These are phyloP conservation scores for Pectinophora gossypiella DNA, from an alignment of 1,140 invertebrate genomes.

Conservation along the genomic window DNA sequence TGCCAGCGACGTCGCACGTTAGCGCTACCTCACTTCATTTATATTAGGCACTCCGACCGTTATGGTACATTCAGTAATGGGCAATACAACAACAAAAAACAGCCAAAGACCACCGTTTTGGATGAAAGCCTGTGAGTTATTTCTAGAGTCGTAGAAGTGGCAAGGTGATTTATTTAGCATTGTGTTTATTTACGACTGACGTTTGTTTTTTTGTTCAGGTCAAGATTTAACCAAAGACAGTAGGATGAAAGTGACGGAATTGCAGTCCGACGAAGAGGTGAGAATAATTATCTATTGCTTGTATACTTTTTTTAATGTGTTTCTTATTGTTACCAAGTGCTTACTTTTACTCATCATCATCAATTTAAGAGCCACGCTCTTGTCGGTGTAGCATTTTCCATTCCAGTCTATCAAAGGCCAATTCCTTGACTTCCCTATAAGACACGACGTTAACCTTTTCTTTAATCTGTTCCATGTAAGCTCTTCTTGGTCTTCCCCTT, in stretches of 20 bases:
- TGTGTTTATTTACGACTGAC: constrained; percentile 29
- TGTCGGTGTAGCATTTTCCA: too few relatives aligned
- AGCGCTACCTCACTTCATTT: background rate
- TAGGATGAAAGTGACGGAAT: constrained; percentile 71
- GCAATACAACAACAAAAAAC: constrained; percentile 51
- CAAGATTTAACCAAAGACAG: constrained; percentile 76
- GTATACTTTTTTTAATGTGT: background rate
- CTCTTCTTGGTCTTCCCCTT: too few relatives aligned
- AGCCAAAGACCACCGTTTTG: constrained; percentile 37
- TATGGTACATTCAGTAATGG: constrained; percentile 54
- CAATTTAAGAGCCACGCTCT: too few relatives aligned
- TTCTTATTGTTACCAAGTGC: background rate
- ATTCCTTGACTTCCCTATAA: too few relatives aligned
- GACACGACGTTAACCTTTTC: too few relatives aligned
- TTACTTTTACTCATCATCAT: too few relatives aligned
- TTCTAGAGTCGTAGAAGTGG: constrained; percentile 10
- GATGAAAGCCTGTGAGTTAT: constrained; percentile 53
- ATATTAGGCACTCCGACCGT: constrained; percentile 22
- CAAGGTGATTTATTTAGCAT: constrained; percentile 44
- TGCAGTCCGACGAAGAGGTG: constrained; percentile 69
- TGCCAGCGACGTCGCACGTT: constrained; percentile 35
- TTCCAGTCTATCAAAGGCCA: too few relatives aligned
- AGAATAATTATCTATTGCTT: constrained; percentile 15
- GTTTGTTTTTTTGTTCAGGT: constrained; percentile 66
- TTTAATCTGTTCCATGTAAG: too few relatives aligned